Evolutionary conservation across 2,113 vertebrate genomes (phyloP), one percentile per base, ranked within the genome.

Genomic region (Psammodynastes pulverulentus): DNA sequence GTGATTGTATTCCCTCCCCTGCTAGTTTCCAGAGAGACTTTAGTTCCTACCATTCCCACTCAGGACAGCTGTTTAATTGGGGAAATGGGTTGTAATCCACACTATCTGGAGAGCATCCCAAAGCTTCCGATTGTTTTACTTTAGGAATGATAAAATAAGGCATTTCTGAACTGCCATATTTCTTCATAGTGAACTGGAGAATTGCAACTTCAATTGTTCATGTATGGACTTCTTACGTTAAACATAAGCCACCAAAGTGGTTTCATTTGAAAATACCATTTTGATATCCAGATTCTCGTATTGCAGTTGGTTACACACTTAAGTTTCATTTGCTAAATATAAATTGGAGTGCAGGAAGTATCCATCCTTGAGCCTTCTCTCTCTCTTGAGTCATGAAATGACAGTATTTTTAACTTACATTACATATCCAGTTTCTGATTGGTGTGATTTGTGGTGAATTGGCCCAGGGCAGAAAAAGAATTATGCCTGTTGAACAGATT

Each of bases 81-180:
- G 15, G 39, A 72, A 72, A 17, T 19, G 13, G 67, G 15, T 72
- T 72, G n/a, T 39, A 72, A 72, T 7, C n/a, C n/a, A 72, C 67
- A 72, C 5, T 39, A 39, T 6, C 2, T 39, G n/a, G 67, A 72
- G 29, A 39, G 15, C 67, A 39, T 17, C 56, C 8, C 1, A 26
- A 4, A 67, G 39, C 8, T 92, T 84, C 48, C 19, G 45, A 93
- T 89, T 91, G 86, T 62, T 88, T 39, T 49, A 86, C 49, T 62
- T 72, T 53, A 43, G 87, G 93, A 94, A 95, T 84, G 85, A 87
- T 84, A 92, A 58, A 87, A 95, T 90, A 72, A 2, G 23, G 1
- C 12, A 49, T 24, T 84, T 92, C 93, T 91, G 56, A 26, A 5
- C 2, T 53, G 49, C 19, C 34, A 10, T 53, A 34, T 34, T 53